phyloP scores from a whole-genome alignment of 1,140 invertebrate species.

The Lepidurus packardi region DNA sequence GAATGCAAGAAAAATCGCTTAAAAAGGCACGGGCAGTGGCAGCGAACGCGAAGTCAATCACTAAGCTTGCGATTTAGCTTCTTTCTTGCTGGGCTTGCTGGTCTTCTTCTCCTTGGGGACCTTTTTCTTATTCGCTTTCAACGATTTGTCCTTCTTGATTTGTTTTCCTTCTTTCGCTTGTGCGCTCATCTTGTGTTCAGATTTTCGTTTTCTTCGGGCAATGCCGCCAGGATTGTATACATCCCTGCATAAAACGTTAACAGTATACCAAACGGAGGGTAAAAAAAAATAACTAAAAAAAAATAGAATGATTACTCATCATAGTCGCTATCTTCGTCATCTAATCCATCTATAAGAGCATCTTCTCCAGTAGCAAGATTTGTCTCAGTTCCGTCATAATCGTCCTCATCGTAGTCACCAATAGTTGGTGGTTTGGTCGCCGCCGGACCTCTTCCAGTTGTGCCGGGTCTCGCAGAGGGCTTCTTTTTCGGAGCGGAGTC shows the following conservation, averaged over 20 bases:
- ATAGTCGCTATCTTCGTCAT: not conserved
- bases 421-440: not conserved
- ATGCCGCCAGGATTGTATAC: not conserved
- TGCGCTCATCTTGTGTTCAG: not conserved
- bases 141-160: not conserved
- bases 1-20: not conserved
- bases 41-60: not conserved
- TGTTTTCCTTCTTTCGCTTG: not conserved
- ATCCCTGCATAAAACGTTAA: not conserved
- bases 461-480: not conserved
- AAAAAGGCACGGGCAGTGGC: constrained; percentile 7
- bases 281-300: not conserved
- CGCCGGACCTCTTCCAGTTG: not conserved
- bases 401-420: not conserved
- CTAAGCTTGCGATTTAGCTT: constrained; percentile 1
- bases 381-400: not conserved
- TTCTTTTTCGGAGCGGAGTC: not conserved
- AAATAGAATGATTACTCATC: not conserved
- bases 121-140: not conserved
- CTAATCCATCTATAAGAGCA: not conserved
- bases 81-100: constrained; percentile 8
- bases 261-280: not conserved
- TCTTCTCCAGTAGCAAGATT: not conserved
- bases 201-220: not conserved
- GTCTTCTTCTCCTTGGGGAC: not conserved